Evolutionary conservation across 2,888 invertebrate genomes (phyloP).

Genomic region (Agrotis exclamationis): DNA sequence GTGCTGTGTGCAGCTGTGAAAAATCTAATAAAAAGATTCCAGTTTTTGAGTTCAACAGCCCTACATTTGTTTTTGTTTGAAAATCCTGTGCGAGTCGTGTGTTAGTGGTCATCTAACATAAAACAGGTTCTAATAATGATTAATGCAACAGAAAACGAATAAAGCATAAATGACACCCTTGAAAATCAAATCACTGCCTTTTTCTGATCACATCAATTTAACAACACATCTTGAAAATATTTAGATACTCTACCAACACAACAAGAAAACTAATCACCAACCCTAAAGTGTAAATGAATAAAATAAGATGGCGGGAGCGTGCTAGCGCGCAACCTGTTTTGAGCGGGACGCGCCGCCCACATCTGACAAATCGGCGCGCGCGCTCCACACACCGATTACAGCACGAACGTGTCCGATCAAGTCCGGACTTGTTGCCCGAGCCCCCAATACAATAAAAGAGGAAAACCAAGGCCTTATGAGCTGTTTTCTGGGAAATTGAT

Average conservation of each 20-base stretch:
- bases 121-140: slow-evolving; percentile 29
- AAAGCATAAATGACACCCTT: slow-evolving; percentile 4
- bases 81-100: slow-evolving; percentile 4
- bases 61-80: slow-evolving; percentile 42
- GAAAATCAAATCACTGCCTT: not conserved
- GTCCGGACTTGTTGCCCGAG: slow-evolving; percentile 81
- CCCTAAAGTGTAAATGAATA: slow-evolving; percentile 81
- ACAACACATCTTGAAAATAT: slow-evolving; percentile 29
- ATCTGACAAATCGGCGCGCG: slow-evolving; percentile 88
- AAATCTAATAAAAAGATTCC: slow-evolving; percentile 58
- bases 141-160: slow-evolving; percentile 6
- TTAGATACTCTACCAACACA: slow-evolving; percentile 13
- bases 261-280: slow-evolving; percentile 70
- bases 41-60: slow-evolving; percentile 48
- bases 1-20: slow-evolving; percentile 76
- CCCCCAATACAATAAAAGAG: slow-evolving; percentile 18
- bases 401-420: slow-evolving; percentile 76
- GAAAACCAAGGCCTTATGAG: slow-evolving; percentile 19
- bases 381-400: slow-evolving; percentile 66
- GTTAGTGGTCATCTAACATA: slow-evolving; percentile 6
- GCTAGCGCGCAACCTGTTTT: slow-evolving; percentile 85
- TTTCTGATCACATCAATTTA: slow-evolving; percentile 13
- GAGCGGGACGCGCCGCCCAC: slow-evolving; percentile 84
- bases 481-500: slow-evolving; percentile 41
- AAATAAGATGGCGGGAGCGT: slow-evolving; percentile 79